Evolutionary conservation across 2,888 invertebrate genomes (phyloP).

Genomic region (Dolomedes plantarius): DNA sequence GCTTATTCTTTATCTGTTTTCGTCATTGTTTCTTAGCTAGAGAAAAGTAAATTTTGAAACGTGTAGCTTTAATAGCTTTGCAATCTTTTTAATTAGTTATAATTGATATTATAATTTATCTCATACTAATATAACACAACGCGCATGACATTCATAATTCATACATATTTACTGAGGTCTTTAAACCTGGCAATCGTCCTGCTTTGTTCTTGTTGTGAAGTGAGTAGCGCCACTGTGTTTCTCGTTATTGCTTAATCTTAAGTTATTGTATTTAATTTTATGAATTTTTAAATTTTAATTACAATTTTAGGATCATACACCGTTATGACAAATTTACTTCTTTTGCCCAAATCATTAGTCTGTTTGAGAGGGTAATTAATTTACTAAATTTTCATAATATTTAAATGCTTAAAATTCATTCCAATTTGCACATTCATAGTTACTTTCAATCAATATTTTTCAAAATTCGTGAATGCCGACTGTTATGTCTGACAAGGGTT

Average conservation of each 20-base stretch:
- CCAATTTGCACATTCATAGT: constrained; percentile 67
- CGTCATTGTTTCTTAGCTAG: no score
- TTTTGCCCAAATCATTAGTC: neutral
- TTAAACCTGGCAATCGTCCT: constrained; percentile 68
- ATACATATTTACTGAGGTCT: neutral
- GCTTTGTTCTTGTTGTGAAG: constrained; percentile 43
- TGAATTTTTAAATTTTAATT: neutral
- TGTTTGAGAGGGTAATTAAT: constrained; percentile 47
- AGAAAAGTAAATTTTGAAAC: no score
- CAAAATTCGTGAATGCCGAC: constrained; percentile 48
- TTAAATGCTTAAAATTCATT: constrained; percentile 63
- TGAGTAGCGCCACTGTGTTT: constrained; percentile 59
- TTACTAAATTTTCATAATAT: constrained; percentile 39
- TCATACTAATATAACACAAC: no score
- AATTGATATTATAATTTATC: no score
- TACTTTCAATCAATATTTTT: constrained; percentile 69
- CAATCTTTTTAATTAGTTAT: no score
- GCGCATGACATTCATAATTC: no score
- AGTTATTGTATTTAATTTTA: constrained; percentile 54
- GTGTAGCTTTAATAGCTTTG: no score
- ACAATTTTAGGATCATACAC: neutral
- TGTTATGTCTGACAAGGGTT: constrained; percentile 17
- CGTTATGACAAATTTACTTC: neutral
- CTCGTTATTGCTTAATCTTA: constrained; percentile 58
- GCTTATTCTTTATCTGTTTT: no score